A percentile compares a stretch with the other conserved stretches of the same genome.
These are phyloP conservation scores for Smittia sp. DNA, from an alignment of 2,888 invertebrate species.

Conservation along the genomic window DNA sequence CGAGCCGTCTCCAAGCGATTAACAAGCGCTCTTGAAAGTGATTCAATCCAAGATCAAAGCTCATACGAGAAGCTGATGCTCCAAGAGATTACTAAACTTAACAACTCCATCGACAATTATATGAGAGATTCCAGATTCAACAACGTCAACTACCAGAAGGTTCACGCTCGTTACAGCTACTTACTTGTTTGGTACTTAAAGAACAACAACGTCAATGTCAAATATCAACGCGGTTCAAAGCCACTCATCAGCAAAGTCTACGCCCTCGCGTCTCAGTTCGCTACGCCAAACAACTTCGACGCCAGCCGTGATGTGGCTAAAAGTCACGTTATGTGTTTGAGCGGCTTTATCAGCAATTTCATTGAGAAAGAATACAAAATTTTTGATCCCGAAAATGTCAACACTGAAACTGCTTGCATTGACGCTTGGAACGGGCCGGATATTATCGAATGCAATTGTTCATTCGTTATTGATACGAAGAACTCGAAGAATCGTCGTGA, in stretches of 20 bases:
- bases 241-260: conserved; percentile 27
- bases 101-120: conserved; percentile 65
- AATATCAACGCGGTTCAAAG: conserved; percentile 32
- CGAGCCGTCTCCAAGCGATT: conserved; percentile 70
- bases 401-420: conserved; percentile 59
- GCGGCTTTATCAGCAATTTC: conserved; percentile 29
- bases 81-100: conserved; percentile 66
- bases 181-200: conserved; percentile 62
- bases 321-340: conserved; percentile 41
- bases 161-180: conserved; percentile 65
- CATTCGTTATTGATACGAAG: conserved; percentile 56
- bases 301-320: not conserved
- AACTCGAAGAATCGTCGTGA: conserved; percentile 52
- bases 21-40: conserved; percentile 47
- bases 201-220: conserved; percentile 49
- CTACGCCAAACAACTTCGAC: not conserved
- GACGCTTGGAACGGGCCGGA: conserved; percentile 57
- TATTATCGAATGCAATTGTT: conserved; percentile 61
- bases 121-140: conserved; percentile 66
- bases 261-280: not conserved
- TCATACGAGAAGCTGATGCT: conserved; percentile 62
- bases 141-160: conserved; percentile 62
- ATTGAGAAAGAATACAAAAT: conserved; percentile 48
- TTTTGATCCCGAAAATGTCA: conserved; percentile 54
- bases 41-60: conserved; percentile 57